Percentiles rank a stretch among this genome's conserved stretches.
phyloP scores from a whole-genome alignment of 30 jellyfish, hydroid and myxozoan genomes.

The Aurelia sp. region DNA sequence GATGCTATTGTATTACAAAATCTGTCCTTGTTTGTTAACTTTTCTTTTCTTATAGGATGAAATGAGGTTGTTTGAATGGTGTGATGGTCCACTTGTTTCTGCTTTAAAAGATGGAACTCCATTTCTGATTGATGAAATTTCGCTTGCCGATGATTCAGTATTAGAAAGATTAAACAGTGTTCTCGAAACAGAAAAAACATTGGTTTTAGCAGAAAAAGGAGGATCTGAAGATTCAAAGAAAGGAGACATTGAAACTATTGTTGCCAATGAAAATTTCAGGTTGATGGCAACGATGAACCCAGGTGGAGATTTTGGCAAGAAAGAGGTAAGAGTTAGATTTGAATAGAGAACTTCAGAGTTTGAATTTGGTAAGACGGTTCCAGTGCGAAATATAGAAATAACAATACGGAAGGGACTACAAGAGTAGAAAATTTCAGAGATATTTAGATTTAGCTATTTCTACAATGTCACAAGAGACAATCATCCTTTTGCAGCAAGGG shows the following conservation, averaged over 20 bases:
- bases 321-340: conserved; percentile 64
- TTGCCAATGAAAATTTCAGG: conserved; percentile 77
- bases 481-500: too few species aligned
- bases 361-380: too few species aligned
- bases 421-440: too few species aligned
- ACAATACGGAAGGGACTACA: too few species aligned
- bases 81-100: conserved; percentile 93
- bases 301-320: conserved; percentile 98
- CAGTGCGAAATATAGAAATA: too few species aligned
- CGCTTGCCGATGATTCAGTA: conserved; percentile 99
- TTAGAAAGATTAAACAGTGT: conserved; percentile 95
- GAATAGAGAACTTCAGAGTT: too few species aligned
- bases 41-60: conserved; percentile 34
- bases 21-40: too few species aligned
- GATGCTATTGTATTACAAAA: too few species aligned
- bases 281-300: conserved; percentile 99
- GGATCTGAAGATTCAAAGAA: conserved; percentile 33
- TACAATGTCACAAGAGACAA: too few species aligned
- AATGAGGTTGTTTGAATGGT: conserved; percentile 89
- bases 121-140: conserved; percentile 93
- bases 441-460: too few species aligned
- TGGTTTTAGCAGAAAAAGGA: conserved; percentile 96
- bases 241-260: conserved; percentile 70
- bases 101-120: conserved; percentile 93
- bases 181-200: conserved; percentile 78